Evolutionary conservation across 2,113 vertebrate genomes (phyloP).

Genomic region (Albula goreensis): DNA sequence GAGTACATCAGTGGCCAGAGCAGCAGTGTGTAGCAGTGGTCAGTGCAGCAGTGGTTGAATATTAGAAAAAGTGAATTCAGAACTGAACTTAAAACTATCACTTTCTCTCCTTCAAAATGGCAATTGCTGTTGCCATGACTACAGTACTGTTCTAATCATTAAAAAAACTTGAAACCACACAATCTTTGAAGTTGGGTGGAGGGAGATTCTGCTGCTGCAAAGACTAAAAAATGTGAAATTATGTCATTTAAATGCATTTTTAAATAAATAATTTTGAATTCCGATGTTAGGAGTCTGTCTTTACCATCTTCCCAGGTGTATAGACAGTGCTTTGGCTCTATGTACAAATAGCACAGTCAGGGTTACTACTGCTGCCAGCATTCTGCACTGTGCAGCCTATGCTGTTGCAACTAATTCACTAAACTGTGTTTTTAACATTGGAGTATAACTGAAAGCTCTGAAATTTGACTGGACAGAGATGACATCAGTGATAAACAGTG

Average conservation of each 20-base stretch:
- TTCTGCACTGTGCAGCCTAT: neutral
- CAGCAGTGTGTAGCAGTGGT: no score
- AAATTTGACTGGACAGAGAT: no score
- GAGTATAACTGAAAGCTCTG: no score
- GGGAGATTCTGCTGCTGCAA: neutral
- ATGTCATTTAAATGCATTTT: no score
- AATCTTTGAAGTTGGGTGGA: neutral
- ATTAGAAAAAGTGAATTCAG: neutral
- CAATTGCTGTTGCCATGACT: constrained; percentile 7
- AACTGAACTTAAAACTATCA: neutral
- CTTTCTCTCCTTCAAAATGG: neutral
- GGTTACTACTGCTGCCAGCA: neutral
- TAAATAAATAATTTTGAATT: constrained; percentile 22
- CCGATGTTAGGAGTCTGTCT: no score
- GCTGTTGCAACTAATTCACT: neutral
- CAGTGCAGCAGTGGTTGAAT: neutral
- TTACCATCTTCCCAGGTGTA: no score
- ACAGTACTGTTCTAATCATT: neutral
- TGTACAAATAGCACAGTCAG: neutral
- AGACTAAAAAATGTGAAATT: constrained; percentile 12
- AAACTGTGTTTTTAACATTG: no score
- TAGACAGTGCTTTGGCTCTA: no score
- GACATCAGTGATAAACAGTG: no score
- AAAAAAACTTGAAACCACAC: neutral
- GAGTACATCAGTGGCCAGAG: no score